Evolutionary conservation across 2,888 invertebrate genomes (phyloP).

Genomic region (Spatulosminthurus flaviceps): DNA sequence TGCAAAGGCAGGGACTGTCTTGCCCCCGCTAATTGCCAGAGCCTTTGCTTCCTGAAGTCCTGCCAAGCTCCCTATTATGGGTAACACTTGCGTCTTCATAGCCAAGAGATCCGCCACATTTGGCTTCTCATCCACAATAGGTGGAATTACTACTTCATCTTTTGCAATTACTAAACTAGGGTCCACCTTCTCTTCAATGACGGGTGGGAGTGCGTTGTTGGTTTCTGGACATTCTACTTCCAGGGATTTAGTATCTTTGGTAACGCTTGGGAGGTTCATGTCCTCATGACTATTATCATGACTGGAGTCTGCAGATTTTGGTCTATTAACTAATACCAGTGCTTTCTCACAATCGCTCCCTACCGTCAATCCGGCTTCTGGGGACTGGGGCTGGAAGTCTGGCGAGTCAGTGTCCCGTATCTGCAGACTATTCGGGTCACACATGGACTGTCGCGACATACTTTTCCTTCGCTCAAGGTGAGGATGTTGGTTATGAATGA

Average conservation of each 20-base stretch:
- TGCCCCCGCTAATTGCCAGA: conserved; percentile 25
- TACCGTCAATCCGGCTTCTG: not conserved
- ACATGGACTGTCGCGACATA: not conserved
- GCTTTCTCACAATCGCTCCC: not conserved
- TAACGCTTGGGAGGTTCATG: not conserved
- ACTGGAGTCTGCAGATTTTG: not conserved
- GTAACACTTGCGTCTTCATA: not conserved
- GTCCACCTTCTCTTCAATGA: not conserved
- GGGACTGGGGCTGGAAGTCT: conserved; percentile 2
- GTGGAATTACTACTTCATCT: not conserved
- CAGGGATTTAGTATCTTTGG: not conserved
- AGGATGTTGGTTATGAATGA: conserved; percentile 62
- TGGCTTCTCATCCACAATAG: conserved; percentile 37
- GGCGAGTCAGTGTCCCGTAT: conserved; percentile 23
- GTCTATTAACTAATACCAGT: not conserved
- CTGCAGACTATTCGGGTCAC: not conserved
- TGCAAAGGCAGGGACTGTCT: conserved; percentile 83
- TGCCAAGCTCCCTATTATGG: conserved; percentile 28
- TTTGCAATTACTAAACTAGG: not conserved
- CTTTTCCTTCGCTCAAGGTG: conserved; percentile 33
- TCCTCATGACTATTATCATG: not conserved
- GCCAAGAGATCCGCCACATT: not conserved
- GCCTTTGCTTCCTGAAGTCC: conserved; percentile 24
- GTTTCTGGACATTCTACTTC: not conserved
- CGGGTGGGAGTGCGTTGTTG: not conserved